Base-by-base conservation (phyloP, 2,797 vertebrate genomes). In the Petrocephalus sullivani region DNA sequence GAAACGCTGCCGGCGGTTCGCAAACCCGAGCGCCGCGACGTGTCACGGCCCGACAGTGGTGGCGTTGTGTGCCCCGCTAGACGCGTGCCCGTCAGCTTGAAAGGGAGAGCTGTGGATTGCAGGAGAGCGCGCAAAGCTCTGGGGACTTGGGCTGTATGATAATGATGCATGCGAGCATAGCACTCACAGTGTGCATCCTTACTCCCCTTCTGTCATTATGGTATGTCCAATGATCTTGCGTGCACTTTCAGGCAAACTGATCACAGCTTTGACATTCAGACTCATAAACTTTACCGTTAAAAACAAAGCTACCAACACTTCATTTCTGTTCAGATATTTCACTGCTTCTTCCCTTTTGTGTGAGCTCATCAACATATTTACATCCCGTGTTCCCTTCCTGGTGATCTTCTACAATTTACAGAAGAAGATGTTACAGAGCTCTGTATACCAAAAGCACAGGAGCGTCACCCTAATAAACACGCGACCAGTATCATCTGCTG, bases 31-130 rank as follows among this genome's bases (percentile, higher is more conserved):
- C 49, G 6, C 78, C 0, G 8, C 49, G 8, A 23, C 8, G 41
- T 23, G 81, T 83, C 81, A 28, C 21, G 81, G 81, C 81, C 46
- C n/a, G 14, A 19, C n/a, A 6, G 58, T 16, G 58, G n/a, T 49
- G 49, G 1, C 19, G 84, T 9, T 4, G 21, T 51, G 53, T 23
- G 23, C 23, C 84, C 53, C 23, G 2, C n/a, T 28, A 6, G 5
- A 37, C 33, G 56, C 23, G 14, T 56, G 84, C 28, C 23, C 84
- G 16, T 86, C 54, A 86, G 53, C 28, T 58, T 86, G 54, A 86
- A 58, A 86, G 56, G 53, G 84, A n/a, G 46, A 83, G 49, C 81
- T n/a, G 71, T 49, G n/a, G 81, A 54, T 53, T 54, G 81, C 78
- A 23, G 41, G 78, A 83, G 41, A 83, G 2, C 78, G 8, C 23